Evolutionary conservation across 2,888 invertebrate genomes (phyloP).

Genomic region (Ochropleura leucogaster): DNA sequence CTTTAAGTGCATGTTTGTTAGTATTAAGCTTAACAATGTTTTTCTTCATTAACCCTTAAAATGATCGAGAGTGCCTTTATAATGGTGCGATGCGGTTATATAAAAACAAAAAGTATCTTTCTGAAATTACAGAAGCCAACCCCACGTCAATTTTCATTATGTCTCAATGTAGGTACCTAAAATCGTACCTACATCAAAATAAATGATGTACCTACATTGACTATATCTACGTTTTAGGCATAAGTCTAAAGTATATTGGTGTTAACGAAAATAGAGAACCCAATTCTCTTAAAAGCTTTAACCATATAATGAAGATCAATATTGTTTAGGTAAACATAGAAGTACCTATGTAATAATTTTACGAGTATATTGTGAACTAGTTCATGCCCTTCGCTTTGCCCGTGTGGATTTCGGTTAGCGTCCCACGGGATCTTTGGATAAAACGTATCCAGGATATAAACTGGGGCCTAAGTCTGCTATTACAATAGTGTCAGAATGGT

Average conservation of each 20-base stretch:
- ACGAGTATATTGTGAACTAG: too few relatives aligned
- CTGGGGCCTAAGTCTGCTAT: too few relatives aligned
- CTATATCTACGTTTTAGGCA: background rate
- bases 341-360: too few relatives aligned
- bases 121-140: background rate
- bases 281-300: conserved; percentile 7
- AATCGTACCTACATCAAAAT: conserved; percentile 31
- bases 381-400: too few relatives aligned
- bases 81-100: background rate
- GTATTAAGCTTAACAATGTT: background rate
- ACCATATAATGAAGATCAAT: background rate
- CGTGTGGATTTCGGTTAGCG: too few relatives aligned
- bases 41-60: background rate
- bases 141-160: conserved; percentile 37
- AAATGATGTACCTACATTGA: background rate
- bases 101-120: background rate
- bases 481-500: too few relatives aligned
- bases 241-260: background rate
- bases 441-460: too few relatives aligned
- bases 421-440: too few relatives aligned
- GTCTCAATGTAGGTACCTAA: background rate
- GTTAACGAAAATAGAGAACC: conserved; percentile 1
- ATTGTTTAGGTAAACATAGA: conserved; percentile 1
- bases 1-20: background rate
- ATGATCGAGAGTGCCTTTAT: background rate